These are phyloP conservation scores for Cantharis lateralis DNA, from an alignment of 2,888 invertebrate species.

Conservation along the genomic window DNA sequence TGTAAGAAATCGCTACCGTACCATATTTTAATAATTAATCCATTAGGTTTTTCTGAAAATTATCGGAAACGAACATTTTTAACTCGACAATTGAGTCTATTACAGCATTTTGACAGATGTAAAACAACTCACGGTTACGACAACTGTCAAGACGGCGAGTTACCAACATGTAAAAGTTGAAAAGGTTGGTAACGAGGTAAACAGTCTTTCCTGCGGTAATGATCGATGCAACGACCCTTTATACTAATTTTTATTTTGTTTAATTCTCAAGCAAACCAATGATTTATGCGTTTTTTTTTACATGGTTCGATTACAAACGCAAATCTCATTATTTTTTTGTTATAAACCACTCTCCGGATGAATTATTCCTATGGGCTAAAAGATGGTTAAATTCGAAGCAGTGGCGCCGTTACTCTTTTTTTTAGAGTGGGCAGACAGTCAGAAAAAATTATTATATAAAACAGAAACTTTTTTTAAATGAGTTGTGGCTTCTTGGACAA, in stretches of 20 bases:
- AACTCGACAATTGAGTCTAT: conserved; percentile 52
- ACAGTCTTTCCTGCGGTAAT: not conserved
- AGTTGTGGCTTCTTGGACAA: too few species aligned
- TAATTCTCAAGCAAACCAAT: not conserved
- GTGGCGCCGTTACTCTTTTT: too few species aligned
- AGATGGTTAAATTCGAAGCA: too few species aligned
- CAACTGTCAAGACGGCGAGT: conserved; percentile 24
- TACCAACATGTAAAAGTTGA: not conserved
- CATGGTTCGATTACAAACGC: not conserved
- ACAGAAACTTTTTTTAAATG: too few species aligned
- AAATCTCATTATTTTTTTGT: not conserved
- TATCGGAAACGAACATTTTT: conserved; percentile 51
- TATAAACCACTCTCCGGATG: too few species aligned
- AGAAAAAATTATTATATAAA: too few species aligned
- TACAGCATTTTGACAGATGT: conserved; percentile 55
- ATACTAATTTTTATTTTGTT: too few species aligned
- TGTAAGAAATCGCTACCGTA: not conserved
- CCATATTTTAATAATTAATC: conserved; percentile 46
- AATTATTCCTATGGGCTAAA: too few species aligned
- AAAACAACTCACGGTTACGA: conserved; percentile 40
- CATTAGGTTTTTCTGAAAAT: conserved; percentile 55
- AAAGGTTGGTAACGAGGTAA: not conserved
- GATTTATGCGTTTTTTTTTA: not conserved
- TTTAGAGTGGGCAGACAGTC: too few species aligned
- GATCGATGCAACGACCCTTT: not conserved